Conservation (phyloP, 2,888 invertebrate genomes). For the Rhagonycha lutea region DNA sequence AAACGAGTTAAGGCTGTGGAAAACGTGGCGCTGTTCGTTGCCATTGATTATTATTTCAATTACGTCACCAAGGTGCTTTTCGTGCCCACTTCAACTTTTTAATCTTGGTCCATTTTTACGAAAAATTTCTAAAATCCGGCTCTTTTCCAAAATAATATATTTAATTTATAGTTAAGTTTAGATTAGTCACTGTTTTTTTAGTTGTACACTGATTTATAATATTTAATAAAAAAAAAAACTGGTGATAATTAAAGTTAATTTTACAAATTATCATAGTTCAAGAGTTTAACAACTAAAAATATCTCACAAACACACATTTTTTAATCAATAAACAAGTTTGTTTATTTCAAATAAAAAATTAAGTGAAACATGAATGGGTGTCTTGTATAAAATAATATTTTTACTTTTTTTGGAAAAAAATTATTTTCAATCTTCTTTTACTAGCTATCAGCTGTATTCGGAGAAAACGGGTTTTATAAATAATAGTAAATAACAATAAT, state of each 20-base stretch:
- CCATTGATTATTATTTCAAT: no score
- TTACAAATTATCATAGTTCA: not conserved
- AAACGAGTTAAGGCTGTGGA: no score
- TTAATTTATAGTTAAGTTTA: not conserved
- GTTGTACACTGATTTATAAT: not conserved
- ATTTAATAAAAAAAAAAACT: not conserved
- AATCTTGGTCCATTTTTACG: not conserved
- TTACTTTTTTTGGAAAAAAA: conserved; percentile 1
- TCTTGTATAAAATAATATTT: not conserved
- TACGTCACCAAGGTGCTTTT: no score
- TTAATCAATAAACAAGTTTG: not conserved
- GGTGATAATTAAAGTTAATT: not conserved
- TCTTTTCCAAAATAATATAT: not conserved
- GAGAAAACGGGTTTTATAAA: conserved; percentile 32
- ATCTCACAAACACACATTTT: not conserved
- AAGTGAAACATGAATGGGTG: not conserved
- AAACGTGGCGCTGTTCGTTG: not conserved
- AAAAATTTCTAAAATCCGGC: not conserved
- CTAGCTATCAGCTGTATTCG: conserved; percentile 30
- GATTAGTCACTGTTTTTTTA: not conserved
- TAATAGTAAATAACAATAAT: conserved; percentile 5
- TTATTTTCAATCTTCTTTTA: conserved; percentile 9
- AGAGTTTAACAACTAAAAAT: not conserved
- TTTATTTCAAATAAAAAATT: not conserved
- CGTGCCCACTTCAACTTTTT: not conserved